Evolutionary conservation across 2,888 invertebrate genomes (phyloP).

Genomic region (Nephrotoma appendiculata): DNA sequence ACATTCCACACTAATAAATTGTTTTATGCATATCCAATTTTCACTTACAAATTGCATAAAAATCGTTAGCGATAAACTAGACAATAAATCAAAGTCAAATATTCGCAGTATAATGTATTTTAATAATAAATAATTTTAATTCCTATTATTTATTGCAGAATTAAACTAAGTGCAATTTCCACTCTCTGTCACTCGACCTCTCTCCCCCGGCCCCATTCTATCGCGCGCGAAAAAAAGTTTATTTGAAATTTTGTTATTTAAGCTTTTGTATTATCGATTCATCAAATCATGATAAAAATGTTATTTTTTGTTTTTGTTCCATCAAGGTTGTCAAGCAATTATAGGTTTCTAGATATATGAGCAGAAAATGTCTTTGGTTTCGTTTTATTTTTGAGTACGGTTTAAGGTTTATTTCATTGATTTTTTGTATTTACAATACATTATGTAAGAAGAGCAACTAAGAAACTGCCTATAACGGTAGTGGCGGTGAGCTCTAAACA

Average conservation of each 20-base stretch:
- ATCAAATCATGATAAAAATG: not conserved
- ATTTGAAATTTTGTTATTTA: not conserved
- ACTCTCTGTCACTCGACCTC: not conserved
- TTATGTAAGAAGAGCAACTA: not conserved
- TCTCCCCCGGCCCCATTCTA: not conserved
- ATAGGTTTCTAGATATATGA: not conserved
- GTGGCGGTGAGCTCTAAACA: not conserved
- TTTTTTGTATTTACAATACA: not conserved
- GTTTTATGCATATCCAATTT: not conserved
- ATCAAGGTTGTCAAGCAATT: not conserved
- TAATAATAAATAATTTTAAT: not conserved
- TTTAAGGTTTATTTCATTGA: not conserved
- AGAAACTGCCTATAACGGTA: not conserved
- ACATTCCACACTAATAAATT: not conserved
- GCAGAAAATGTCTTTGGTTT: not conserved
- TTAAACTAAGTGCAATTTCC: not conserved
- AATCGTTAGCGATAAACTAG: not conserved
- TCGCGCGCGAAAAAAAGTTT: not conserved
- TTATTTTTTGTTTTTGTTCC: not conserved
- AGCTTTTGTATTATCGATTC: not conserved
- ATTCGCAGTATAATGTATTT: not conserved
- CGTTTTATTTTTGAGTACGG: not conserved
- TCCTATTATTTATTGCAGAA: not conserved
- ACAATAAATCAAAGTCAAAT: not conserved
- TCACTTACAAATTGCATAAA: not conserved